A percentile compares a stretch with the other conserved stretches of the same genome.
Conservation (phyloP, 2,113 vertebrate species). For the Empidonax traillii region DNA sequence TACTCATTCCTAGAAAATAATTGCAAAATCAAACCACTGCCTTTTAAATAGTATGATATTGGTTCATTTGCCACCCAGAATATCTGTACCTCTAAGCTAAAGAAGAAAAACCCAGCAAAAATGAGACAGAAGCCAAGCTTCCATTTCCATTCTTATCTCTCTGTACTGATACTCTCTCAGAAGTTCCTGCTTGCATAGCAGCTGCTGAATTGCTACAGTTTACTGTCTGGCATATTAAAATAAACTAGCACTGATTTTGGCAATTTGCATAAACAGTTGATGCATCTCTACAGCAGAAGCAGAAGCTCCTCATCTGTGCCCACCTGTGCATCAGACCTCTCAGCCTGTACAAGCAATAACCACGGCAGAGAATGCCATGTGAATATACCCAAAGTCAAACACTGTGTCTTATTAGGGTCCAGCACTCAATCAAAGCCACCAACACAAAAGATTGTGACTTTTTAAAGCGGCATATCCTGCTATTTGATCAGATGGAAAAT, state of each 20-base stretch:
- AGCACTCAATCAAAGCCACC: background rate
- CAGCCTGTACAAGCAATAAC: background rate
- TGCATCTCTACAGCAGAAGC: background rate
- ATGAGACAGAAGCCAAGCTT: background rate
- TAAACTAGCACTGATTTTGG: slow-evolving; percentile 35
- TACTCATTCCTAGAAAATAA: background rate
- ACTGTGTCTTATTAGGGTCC: background rate
- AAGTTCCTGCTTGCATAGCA: slow-evolving; percentile 33
- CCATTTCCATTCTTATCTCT: slow-evolving; percentile 26
- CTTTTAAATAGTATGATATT: background rate
- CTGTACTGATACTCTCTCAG: background rate
- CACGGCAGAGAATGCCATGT: background rate
- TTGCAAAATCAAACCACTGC: background rate
- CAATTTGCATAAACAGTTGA: background rate
- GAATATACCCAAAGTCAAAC: background rate
- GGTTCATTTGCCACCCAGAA: background rate
- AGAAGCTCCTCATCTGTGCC: background rate
- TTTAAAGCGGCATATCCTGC: background rate
- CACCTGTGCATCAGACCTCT: background rate
- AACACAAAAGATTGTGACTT: background rate
- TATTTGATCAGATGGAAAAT: background rate
- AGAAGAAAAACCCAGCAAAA: background rate
- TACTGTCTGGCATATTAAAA: slow-evolving; percentile 53
- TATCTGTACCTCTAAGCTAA: background rate
- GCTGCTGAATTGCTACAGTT: slow-evolving; percentile 46